Conservation (phyloP, 2,888 invertebrate species). For the Callyntrura guangdongensis region DNA sequence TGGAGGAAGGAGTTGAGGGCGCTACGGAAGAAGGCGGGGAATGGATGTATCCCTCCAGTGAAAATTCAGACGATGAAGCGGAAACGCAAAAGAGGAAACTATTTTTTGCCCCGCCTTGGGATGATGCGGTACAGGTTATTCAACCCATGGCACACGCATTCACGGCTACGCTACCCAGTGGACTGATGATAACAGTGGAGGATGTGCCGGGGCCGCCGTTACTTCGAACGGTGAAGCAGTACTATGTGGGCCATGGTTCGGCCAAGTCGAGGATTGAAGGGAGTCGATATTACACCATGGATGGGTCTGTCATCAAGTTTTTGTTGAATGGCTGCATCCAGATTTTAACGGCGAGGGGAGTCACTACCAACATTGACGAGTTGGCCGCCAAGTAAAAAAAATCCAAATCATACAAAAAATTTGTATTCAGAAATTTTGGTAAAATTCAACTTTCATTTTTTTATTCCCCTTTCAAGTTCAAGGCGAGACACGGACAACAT, state of each 20-base stretch:
- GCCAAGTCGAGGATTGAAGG: conserved; percentile 71
- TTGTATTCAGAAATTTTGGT: too few species aligned
- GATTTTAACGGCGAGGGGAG: conserved; percentile 81
- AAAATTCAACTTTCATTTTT: too few species aligned
- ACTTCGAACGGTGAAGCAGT: conserved; percentile 80
- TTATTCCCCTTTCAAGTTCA: conserved; percentile 50
- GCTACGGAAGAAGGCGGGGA: conserved; percentile 63
- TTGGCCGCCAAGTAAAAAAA: conserved; percentile 74
- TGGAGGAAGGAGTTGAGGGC: background rate
- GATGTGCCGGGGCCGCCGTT: conserved; percentile 76
- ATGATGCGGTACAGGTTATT: conserved; percentile 73
- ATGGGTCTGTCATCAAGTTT: conserved; percentile 81
- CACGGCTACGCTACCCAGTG: conserved; percentile 81
- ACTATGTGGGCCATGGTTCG: conserved; percentile 80
- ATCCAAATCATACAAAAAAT: too few species aligned
- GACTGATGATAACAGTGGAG: conserved; percentile 73
- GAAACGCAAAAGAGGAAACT: conserved; percentile 58
- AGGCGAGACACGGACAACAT: conserved; percentile 61
- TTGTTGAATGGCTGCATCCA: conserved; percentile 79
- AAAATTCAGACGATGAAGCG: conserved; percentile 77
- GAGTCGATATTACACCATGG: conserved; percentile 80
- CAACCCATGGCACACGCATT: conserved; percentile 77
- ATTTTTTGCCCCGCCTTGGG: conserved; percentile 75
- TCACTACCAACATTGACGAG: conserved; percentile 81
- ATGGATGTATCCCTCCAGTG: conserved; percentile 82